Conservation (phyloP, 2,797 vertebrate species). For the Florisuga fusca region DNA sequence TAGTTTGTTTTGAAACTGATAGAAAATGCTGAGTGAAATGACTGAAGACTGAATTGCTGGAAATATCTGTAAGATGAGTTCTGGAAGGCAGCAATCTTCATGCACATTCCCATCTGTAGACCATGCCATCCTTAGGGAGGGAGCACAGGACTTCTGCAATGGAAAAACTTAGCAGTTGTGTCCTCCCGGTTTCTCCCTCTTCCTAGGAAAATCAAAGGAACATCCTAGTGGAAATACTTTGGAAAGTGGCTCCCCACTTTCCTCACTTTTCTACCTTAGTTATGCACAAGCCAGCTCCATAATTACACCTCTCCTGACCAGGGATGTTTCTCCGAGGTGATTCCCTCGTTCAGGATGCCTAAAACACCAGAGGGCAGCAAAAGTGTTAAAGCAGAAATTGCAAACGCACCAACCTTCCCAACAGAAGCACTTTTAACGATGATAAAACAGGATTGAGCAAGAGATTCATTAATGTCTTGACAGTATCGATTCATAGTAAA, state of each 20-base stretch:
- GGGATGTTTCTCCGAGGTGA: background rate
- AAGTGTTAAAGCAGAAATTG: slow-evolving; percentile 35
- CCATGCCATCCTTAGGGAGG: background rate
- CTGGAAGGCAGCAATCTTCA: slow-evolving; percentile 4
- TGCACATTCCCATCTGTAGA: background rate
- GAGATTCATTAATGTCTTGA: background rate
- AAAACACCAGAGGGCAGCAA: slow-evolving; percentile 65
- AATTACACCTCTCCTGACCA: background rate
- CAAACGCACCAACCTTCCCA: background rate
- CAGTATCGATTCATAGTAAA: background rate
- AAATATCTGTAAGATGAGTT: slow-evolving; percentile 46
- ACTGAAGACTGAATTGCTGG: slow-evolving; percentile 43
- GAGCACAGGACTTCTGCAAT: background rate
- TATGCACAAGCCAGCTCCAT: background rate
- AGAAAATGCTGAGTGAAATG: slow-evolving; percentile 52
- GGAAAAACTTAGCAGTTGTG: slow-evolving; percentile 16
- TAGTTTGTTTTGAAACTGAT: slow-evolving; percentile 49
- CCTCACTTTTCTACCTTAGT: background rate
- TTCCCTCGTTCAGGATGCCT: background rate
- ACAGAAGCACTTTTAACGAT: background rate
- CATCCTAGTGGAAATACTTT: background rate
- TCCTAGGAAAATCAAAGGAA: background rate
- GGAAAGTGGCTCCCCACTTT: background rate
- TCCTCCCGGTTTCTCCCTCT: background rate
- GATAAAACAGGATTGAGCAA: background rate